phyloP scores from a whole-genome alignment of 1,140 invertebrate species.

The Phenacoccus solenopsis region DNA sequence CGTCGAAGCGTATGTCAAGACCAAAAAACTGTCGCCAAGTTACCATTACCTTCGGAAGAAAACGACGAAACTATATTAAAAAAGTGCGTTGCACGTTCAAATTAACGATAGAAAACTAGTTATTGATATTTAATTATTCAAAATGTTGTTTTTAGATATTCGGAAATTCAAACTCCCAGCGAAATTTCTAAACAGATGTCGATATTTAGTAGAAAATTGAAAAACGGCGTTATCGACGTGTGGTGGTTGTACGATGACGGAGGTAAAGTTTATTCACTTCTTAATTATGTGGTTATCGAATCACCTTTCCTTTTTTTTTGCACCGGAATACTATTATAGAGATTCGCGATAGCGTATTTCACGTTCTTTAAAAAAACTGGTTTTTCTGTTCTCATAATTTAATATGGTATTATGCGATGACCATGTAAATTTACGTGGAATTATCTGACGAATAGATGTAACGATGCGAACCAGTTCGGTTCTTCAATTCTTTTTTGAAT shows the following conservation, averaged over 20 bases:
- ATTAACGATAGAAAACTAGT: no score
- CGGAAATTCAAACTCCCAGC: background rate
- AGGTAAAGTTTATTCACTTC: constrained; percentile 29
- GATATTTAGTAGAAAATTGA: constrained; percentile 33
- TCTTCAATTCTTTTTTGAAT: no score
- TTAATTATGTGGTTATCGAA: background rate
- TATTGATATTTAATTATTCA: no score
- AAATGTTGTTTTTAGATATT: background rate
- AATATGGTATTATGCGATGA: no score
- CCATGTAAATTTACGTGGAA: no score
- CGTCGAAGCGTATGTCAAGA: background rate
- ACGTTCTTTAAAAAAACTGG: no score
- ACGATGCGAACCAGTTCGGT: no score
- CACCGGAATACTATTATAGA: no score
- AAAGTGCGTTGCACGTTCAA: background rate
- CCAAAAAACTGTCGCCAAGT: background rate
- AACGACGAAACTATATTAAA: background rate
- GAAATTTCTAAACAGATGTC: constrained; percentile 19
- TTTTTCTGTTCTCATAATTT: no score
- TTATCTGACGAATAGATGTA: no score
- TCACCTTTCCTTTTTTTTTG: background rate
- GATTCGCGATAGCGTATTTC: no score
- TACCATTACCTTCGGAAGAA: background rate
- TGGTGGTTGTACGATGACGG: constrained; percentile 63
- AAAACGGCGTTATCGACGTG: constrained; percentile 46